Evolutionary conservation across 2,113 vertebrate species (phyloP).

Genomic region (Sarotherodon lohbergeri): DNA sequence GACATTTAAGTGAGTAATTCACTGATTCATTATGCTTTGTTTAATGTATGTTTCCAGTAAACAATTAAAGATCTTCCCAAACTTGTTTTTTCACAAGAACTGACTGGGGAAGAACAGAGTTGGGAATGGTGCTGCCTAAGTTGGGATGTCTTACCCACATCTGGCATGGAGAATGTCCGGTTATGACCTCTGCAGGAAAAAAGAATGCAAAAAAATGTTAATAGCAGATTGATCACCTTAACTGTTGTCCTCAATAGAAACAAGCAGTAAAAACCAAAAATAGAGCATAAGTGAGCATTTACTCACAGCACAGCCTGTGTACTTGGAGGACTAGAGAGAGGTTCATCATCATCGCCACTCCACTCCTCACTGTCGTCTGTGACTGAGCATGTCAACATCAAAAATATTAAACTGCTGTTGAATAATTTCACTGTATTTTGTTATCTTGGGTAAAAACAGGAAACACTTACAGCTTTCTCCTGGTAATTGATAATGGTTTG

Average conservation of each 20-base stretch:
- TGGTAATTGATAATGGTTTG: slow-evolving; percentile 33
- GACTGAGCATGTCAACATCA: slow-evolving; percentile 54
- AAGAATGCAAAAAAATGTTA: not conserved
- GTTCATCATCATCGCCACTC: slow-evolving; percentile 72
- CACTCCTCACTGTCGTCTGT: slow-evolving; percentile 80
- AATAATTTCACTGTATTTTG: not conserved
- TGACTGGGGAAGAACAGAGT: not conserved
- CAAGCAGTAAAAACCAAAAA: not conserved
- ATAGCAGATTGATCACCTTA: not conserved
- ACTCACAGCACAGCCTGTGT: slow-evolving; percentile 36
- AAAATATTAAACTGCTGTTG: not conserved
- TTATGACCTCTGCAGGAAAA: slow-evolving; percentile 40
- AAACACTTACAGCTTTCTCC: slow-evolving; percentile 70
- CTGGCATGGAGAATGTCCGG: slow-evolving; percentile 48
- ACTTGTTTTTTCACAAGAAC: not conserved
- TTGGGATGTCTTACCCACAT: slow-evolving; percentile 40
- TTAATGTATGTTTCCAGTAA: not conserved
- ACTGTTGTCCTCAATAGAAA: not conserved
- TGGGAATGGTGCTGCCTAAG: not conserved
- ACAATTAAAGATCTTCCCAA: not conserved
- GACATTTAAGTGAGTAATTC: not conserved
- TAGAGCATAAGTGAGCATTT: not conserved
- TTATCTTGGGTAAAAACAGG: no score
- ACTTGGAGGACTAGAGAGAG: not conserved
- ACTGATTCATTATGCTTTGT: not conserved